A percentile compares a stretch with the other conserved stretches of the same genome.
These are phyloP conservation scores for Monopterus albus DNA, from an alignment of 2,113 vertebrate species.

Conservation along the genomic window DNA sequence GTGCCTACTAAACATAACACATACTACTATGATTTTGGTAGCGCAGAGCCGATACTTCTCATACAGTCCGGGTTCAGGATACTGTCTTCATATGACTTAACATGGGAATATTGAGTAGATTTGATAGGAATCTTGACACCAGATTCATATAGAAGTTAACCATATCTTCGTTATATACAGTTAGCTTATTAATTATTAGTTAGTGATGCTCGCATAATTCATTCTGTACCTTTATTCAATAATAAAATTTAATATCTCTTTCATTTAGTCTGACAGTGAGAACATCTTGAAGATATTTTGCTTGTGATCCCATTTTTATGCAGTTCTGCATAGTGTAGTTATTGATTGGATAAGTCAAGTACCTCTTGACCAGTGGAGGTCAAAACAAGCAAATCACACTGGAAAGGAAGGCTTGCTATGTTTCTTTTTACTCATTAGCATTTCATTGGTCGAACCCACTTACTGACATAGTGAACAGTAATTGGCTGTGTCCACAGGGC, in stretches of 20 bases:
- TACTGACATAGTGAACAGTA: background rate
- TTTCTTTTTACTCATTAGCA: background rate
- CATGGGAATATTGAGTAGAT: too few species aligned
- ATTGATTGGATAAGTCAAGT: slow-evolving; percentile 12
- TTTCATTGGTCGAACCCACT: background rate
- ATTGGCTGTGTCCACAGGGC: slow-evolving; percentile 77
- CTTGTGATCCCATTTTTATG: background rate
- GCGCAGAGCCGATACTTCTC: too few species aligned
- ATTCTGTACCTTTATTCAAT: background rate
- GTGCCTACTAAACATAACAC: too few species aligned
- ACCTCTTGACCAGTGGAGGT: background rate
- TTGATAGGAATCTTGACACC: too few species aligned
- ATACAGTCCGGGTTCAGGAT: too few species aligned
- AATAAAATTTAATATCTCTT: background rate
- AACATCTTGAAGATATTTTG: slow-evolving; percentile 4
- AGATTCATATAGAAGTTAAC: too few species aligned
- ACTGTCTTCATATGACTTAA: too few species aligned
- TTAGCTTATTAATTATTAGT: too few species aligned
- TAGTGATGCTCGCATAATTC: too few species aligned
- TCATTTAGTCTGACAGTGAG: background rate
- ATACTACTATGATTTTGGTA: too few species aligned
- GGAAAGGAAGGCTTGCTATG: background rate
- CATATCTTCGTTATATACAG: too few species aligned
- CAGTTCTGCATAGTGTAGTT: background rate
- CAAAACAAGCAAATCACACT: background rate